Evolutionary conservation across 2,113 vertebrate species (phyloP), one percentile per base, ranked within the genome.

Genomic region (Nothobranchius kuhntae): DNA sequence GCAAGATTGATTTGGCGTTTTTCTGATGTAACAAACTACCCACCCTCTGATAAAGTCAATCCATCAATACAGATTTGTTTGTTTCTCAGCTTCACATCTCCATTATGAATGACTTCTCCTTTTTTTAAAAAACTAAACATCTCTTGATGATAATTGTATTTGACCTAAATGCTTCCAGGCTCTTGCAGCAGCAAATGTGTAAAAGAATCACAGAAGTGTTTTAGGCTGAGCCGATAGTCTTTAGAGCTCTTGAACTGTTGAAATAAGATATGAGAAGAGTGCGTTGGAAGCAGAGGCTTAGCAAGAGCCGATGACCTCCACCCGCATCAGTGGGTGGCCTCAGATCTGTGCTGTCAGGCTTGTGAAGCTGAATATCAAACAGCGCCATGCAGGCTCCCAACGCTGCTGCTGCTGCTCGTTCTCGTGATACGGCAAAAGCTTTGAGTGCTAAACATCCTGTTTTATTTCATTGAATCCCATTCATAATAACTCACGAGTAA

Each of bases 351-450:
- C 68, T 78, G 71, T 83, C 72, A 24, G 72, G 61, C 69, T 58
- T 44, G 53, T 77, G 81, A 68, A 72, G 81, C 86, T 71, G 87
- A 81, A 85, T 84, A 83, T 75, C 83, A 89, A 88, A 88, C 82
- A 65, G 26, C 26, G 63, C 0, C 6, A 4, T 1, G 9, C 65
- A 70, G 6, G 15, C 70, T 51, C 62, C 63, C 46, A 55, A 46
- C 62, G 68, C 54, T 78, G 65, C 68, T 1, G 24, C 56, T 53
- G 24, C 56, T 53, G 2, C 3, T 36, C 45, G 63, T 65, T 58
- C 64, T 53, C 70, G 71, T 54, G 53, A 67, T 78, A 24, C 58
- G 40, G 48, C 13, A 44, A 61, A 60, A 61, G 55, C 53, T 81
- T 76, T 44, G 54, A 64, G n/a, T 56, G 45, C 45, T 21, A 24